phyloP scores from a whole-genome alignment of 1,140 invertebrate genomes.

The Lepidostoma basale region DNA sequence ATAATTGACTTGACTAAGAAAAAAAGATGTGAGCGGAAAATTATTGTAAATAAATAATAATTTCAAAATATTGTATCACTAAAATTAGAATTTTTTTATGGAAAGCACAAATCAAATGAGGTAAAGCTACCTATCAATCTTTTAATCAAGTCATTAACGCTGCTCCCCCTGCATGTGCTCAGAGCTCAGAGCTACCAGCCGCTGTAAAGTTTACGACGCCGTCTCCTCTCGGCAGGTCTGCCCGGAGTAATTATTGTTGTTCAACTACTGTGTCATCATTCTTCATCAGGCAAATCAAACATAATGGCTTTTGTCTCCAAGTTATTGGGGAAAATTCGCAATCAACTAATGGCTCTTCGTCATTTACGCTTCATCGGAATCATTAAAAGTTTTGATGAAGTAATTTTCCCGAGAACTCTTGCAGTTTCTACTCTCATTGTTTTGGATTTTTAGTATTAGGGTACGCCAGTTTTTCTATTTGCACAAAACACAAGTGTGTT shows the following conservation, averaged over 20 bases:
- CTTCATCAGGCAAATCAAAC: conserved; percentile 43
- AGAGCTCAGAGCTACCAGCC: conserved; percentile 39
- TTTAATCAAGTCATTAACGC: conserved; percentile 44
- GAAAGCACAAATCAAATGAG: too few species aligned
- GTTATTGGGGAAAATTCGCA: conserved; percentile 35
- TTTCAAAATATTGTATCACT: too few species aligned
- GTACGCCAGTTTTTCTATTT: too few species aligned
- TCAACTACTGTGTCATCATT: conserved; percentile 39
- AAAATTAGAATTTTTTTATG: too few species aligned
- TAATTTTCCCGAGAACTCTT: too few species aligned
- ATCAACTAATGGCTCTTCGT: conserved; percentile 40
- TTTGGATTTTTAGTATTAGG: too few species aligned
- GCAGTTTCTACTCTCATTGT: too few species aligned
- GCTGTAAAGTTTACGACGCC: conserved; percentile 32
- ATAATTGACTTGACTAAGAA: too few species aligned
- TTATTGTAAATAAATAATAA: too few species aligned
- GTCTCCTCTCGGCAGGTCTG: conserved; percentile 22
- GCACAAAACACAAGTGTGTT: too few species aligned
- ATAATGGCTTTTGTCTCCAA: conserved; percentile 43
- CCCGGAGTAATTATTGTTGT: conserved; percentile 43
- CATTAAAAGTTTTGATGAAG: conserved; percentile 12
- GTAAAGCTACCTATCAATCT: too few species aligned
- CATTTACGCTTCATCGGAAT: conserved; percentile 3
- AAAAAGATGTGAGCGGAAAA: too few species aligned
- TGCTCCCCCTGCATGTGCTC: conserved; percentile 27